A percentile compares a stretch with the other conserved stretches of the same genome.
These are phyloP conservation scores for Muscicapa comitata DNA, from an alignment of 2,797 vertebrate species.

Conservation along the genomic window DNA sequence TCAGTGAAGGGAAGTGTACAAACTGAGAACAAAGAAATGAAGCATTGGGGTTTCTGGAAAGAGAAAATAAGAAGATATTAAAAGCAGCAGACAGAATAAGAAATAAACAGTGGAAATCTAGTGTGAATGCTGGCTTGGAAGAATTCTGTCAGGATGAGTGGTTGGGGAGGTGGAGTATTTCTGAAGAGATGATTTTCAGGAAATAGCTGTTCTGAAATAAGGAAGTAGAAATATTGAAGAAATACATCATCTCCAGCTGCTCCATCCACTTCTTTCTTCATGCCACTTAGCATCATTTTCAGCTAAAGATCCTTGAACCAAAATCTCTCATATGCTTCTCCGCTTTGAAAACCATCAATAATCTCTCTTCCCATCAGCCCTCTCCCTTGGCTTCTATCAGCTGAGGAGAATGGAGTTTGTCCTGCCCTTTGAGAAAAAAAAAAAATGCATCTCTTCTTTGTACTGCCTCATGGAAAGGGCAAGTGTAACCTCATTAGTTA, in stretches of 20 bases:
- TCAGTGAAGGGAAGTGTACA: not conserved
- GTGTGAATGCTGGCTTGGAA: not conserved
- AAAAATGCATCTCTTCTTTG: not conserved
- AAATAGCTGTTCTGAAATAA: not conserved
- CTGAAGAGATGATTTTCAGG: not conserved
- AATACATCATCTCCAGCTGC: not conserved
- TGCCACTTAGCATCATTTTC: not conserved
- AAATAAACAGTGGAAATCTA: not conserved
- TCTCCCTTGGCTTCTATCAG: not conserved
- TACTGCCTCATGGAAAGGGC: not conserved
- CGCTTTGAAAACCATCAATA: not conserved
- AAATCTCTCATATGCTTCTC: not conserved
- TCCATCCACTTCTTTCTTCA: not conserved
- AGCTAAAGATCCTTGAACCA: not conserved
- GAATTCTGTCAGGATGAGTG: not conserved
- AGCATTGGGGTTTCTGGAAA: not conserved
- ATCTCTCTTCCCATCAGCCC: not conserved
- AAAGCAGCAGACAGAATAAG: not conserved
- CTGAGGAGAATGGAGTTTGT: not conserved
- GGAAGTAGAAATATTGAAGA: not conserved
- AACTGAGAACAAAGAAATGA: not conserved
- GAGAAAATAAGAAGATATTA: not conserved
- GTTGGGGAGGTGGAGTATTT: not conserved
- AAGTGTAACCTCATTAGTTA: rapidly evolving
- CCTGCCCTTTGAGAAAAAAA: not conserved